phyloP scores from a whole-genome alignment of 2,113 vertebrate species.

The Rhea americana region DNA sequence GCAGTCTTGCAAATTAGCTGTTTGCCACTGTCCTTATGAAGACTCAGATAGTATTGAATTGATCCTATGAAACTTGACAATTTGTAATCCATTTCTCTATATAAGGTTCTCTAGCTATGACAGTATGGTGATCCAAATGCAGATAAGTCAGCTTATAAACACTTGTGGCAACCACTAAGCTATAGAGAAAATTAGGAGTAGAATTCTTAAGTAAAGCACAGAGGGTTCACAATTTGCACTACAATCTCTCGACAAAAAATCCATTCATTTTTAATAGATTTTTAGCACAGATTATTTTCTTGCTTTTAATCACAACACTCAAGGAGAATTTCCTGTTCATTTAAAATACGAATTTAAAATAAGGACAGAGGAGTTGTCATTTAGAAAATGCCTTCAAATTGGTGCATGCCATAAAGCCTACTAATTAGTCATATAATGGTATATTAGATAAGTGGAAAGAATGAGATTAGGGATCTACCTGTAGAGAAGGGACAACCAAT shows the following conservation, averaged over 20 bases:
- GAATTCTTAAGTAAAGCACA: fast-evolving
- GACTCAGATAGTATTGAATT: background rate
- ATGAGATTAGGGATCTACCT: conserved; percentile 46
- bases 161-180: background rate
- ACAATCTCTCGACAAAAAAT: background rate
- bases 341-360: background rate
- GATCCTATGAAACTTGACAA: background rate
- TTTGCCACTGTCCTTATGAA: background rate
- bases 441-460: conserved; percentile 52
- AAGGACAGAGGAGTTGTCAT: background rate
- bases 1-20: background rate
- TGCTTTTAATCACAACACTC: background rate
- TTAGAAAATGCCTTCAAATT: conserved; percentile 5
- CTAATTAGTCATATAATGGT: conserved; percentile 54
- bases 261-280: background rate
- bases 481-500: conserved; percentile 53
- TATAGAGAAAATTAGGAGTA: background rate
- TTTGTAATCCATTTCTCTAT: background rate
- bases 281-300: background rate
- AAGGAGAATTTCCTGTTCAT: background rate
- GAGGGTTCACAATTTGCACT: background rate
- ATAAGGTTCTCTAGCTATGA: background rate
- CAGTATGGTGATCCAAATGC: background rate
- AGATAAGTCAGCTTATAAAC: background rate
- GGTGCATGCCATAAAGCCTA: background rate